phyloP scores from a whole-genome alignment of 1,140 invertebrate genomes.

The Cydia fagiglandana region DNA sequence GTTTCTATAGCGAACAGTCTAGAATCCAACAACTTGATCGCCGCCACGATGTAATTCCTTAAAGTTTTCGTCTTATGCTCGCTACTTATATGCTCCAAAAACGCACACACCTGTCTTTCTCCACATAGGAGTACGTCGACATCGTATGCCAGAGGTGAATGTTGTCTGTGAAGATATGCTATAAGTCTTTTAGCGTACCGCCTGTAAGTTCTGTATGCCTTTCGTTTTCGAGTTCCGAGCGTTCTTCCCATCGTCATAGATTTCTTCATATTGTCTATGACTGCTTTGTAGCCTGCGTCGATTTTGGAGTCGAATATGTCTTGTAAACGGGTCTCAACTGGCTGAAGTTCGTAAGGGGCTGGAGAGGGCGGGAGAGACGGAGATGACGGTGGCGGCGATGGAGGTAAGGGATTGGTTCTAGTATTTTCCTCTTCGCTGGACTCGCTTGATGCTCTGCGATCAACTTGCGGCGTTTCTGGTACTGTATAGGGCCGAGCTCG shows the following conservation, averaged over 20 bases:
- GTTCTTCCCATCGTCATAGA: constrained; percentile 77
- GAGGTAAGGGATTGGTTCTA: constrained; percentile 57
- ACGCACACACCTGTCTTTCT: constrained; percentile 75
- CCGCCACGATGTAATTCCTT: constrained; percentile 75
- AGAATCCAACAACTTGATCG: constrained; percentile 75
- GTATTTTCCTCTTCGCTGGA: constrained; percentile 72
- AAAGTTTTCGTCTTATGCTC: constrained; percentile 77
- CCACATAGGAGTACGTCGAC: constrained; percentile 75
- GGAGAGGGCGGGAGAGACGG: constrained; percentile 69
- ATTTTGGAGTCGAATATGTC: constrained; percentile 74
- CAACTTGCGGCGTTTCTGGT: constrained; percentile 53
- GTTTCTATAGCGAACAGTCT: constrained; percentile 76
- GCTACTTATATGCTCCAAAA: constrained; percentile 72
- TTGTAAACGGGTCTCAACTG: constrained; percentile 62
- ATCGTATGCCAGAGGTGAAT: constrained; percentile 75
- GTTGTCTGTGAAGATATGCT: constrained; percentile 74
- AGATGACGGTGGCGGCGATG: constrained; percentile 67
- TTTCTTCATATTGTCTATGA: constrained; percentile 79
- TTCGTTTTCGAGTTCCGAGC: constrained; percentile 71
- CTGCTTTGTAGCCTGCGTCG: constrained; percentile 73
- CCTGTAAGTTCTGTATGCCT: constrained; percentile 74
- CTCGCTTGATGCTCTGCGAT: constrained; percentile 62
- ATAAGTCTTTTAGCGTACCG: constrained; percentile 76
- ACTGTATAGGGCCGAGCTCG: constrained; percentile 61
- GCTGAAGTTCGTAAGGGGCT: constrained; percentile 67